Percentiles rank a stretch among this genome's conserved stretches.
These are phyloP conservation scores for Perca schrenkii DNA, from an alignment of 2,113 vertebrate genomes.

Conservation along the genomic window DNA sequence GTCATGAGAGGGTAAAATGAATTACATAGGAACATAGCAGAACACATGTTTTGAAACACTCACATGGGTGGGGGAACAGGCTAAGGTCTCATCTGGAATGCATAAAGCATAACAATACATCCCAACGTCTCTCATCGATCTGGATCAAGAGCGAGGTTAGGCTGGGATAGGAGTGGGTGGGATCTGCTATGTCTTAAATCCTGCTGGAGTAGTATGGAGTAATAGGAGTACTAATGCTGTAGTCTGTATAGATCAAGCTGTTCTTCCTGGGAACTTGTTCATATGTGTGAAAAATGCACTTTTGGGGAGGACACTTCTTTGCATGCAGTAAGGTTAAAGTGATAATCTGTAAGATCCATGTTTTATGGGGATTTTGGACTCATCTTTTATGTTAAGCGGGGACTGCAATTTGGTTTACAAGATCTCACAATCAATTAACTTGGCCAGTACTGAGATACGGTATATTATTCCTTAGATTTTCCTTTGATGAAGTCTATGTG, in stretches of 20 bases:
- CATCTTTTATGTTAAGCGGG: conserved; percentile 22
- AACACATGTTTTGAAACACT: conserved; percentile 75
- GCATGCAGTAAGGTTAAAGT: neutral
- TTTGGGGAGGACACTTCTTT: neutral
- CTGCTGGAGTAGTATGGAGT: conserved; percentile 33
- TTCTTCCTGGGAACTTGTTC: conserved; percentile 24
- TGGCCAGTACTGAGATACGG: neutral
- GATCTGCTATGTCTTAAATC: conserved; percentile 56
- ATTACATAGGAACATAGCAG: conserved; percentile 42
- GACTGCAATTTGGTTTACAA: conserved; percentile 13
- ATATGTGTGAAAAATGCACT: conserved; percentile 5
- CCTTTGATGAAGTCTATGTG: conserved; percentile 1
- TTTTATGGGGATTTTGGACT: conserved; percentile 37
- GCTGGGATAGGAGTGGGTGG: conserved; percentile 66
- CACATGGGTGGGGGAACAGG: conserved; percentile 61
- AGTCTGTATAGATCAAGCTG: conserved; percentile 32
- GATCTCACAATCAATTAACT: neutral
- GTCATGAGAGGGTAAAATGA: conserved; percentile 53
- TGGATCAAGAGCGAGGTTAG: conserved; percentile 45
- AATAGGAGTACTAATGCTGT: conserved; percentile 4
- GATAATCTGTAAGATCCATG: conserved; percentile 28
- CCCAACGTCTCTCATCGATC: conserved; percentile 71
- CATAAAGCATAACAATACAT: conserved; percentile 81
- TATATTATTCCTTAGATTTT: neutral
- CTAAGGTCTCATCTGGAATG: conserved; percentile 82